Evolutionary conservation across 2,888 invertebrate genomes (phyloP).

Genomic region (Drosophila atroscutellata): DNA sequence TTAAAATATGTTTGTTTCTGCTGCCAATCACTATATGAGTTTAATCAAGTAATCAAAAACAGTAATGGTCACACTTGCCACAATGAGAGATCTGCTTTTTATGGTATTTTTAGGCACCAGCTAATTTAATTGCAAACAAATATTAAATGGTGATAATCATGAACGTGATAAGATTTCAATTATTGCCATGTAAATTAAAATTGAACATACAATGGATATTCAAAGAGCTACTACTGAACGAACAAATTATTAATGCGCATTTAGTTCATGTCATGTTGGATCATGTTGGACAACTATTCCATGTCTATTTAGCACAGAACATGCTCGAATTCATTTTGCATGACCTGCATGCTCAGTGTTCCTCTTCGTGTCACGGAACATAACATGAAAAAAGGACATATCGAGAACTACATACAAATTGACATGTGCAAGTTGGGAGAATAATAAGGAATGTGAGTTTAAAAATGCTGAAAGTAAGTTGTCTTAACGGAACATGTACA

Average conservation of each 20-base stretch:
- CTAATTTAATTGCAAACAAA: not conserved
- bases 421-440: not conserved
- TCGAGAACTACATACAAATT: not conserved
- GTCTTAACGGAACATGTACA: not conserved
- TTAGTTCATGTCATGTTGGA: not conserved
- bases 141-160: not conserved
- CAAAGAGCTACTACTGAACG: too few species aligned
- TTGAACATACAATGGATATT: not conserved
- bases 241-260: not conserved
- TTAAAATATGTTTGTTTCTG: not conserved
- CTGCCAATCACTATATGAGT: not conserved
- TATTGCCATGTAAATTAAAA: not conserved
- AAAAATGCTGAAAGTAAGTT: not conserved
- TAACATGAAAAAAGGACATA: not conserved
- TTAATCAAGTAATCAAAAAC: not conserved
- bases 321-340: not conserved
- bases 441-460: not conserved
- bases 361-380: not conserved
- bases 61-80: conserved; percentile 1
- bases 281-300: not conserved
- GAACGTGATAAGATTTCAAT: not conserved
- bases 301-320: not conserved
- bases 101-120: not conserved
- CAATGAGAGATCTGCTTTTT: conserved; percentile 1
- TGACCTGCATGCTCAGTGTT: not conserved